Evolutionary conservation across 2,888 invertebrate genomes (phyloP).

Genomic region (Kuschelorhynchus macadamiae): DNA sequence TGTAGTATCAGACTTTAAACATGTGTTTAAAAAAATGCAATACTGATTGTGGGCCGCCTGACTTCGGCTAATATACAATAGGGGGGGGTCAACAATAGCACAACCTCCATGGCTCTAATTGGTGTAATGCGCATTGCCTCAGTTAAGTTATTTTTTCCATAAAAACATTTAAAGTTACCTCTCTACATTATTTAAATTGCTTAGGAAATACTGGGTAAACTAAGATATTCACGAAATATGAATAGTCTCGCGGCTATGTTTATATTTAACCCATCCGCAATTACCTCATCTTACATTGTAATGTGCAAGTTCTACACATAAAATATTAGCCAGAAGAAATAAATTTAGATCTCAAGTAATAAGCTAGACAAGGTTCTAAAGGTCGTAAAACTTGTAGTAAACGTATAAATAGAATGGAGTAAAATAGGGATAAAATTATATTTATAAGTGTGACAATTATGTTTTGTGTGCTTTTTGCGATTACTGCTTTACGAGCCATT

Average conservation of each 20-base stretch:
- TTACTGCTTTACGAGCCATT: constrained; percentile 8
- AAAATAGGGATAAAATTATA: constrained; percentile 17
- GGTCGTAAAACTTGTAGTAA: constrained; percentile 39
- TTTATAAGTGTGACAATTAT: constrained; percentile 24
- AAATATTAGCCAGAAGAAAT: constrained; percentile 11
- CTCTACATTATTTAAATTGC: no score
- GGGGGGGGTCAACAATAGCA: no score
- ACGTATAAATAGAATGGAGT: constrained; percentile 34
- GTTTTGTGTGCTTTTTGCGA: constrained; percentile 12
- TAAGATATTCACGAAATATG: no score
- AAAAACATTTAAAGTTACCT: no score
- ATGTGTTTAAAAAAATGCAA: no score
- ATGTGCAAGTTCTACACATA: constrained; percentile 15
- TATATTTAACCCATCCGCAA: constrained; percentile 11
- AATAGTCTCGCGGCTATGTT: not conserved
- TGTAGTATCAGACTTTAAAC: no score
- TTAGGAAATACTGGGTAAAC: no score
- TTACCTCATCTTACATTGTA: constrained; percentile 19
- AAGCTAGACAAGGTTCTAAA: constrained; percentile 28
- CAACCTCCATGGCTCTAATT: no score
- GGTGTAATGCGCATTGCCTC: no score
- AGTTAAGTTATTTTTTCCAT: no score
- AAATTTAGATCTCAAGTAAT: constrained; percentile 35
- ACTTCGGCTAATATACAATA: no score
- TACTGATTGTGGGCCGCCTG: no score